Base-by-base conservation (phyloP, 2,113 vertebrate species). In the Mugil cephalus region DNA sequence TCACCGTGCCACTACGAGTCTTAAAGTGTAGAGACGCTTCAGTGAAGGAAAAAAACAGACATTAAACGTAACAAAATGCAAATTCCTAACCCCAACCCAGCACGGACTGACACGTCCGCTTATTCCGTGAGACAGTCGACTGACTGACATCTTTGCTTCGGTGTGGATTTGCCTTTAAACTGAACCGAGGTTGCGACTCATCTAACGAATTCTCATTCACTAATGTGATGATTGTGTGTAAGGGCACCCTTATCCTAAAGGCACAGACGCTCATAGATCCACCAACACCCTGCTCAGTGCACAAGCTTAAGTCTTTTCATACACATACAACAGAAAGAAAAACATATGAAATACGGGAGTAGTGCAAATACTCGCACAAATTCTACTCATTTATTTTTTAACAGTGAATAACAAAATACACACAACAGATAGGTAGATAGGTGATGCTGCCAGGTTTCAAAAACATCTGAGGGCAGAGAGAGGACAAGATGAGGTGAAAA, bases 181-280 rank as follows among this genome's bases (percentile, higher is more conserved):
- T 30, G n/a, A 47, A 35, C 14, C 19, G 17, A 54, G 17, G 36
- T 56, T 39, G 55, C 21, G 14, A 38, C 64, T 52, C 24, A 54
- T 50, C 39, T 64, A 68, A 53, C 63, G 63, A 63, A 62, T 62
- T 35, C 60, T 42, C 51, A 19, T 24, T 40, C 15, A 14, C 45
- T 53, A 71, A 76, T 79, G 61, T 73, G 68, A 76, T 58, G 68
- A 42, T 52, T 50, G 17, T 15, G 15, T 46, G 61, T 39, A n/a
- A 55, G 36, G 64, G 48, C 0, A 1, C 18, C 10, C 15, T 79
- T 74, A 79, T 55, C 69, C 60, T 15, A 35, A 14, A 30, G 24
- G 15, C 43, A 43, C 9, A 64, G 11, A 48, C 15, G 35, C 15
- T 11, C 13, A 40, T 13, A n/a, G 24, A 30, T 30, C 24, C 5